phyloP scores from a whole-genome alignment of 1,140 invertebrate genomes.

The Piezodorus guildinii region DNA sequence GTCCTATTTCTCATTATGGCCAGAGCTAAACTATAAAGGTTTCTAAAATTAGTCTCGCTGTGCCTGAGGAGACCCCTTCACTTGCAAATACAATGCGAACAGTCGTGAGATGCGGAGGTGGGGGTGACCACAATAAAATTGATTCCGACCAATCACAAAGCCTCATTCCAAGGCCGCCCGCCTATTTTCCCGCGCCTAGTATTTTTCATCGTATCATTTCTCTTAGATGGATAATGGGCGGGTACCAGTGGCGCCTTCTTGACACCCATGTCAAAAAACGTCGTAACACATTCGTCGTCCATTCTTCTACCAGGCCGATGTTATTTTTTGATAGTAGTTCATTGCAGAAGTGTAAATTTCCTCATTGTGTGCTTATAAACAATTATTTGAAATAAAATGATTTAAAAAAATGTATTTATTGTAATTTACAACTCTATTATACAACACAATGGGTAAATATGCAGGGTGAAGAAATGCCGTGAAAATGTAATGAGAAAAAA shows the following conservation, averaged over 20 bases:
- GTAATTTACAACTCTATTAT: too few relatives aligned
- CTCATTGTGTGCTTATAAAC: too few relatives aligned
- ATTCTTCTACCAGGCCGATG: too few relatives aligned
- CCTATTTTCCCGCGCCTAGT: neutral
- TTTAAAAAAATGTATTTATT: too few relatives aligned
- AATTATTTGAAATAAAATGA: too few relatives aligned
- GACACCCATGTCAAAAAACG: neutral
- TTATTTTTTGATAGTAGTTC: too few relatives aligned
- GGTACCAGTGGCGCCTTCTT: neutral
- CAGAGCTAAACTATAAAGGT: neutral
- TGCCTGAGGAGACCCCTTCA: neutral
- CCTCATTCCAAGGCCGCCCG: neutral
- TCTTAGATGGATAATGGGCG: neutral
- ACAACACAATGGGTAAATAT: too few relatives aligned
- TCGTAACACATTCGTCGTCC: too few relatives aligned
- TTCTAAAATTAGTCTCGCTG: neutral
- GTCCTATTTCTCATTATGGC: constrained; percentile 2
- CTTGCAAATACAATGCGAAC: constrained; percentile 7
- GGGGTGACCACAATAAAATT: constrained; percentile 1
- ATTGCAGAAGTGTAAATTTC: too few relatives aligned
- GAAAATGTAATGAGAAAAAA: too few relatives aligned
- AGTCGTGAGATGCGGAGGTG: neutral
- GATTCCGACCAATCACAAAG: constrained; percentile 6
- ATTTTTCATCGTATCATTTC: neutral
- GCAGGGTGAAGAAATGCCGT: too few relatives aligned